These are phyloP conservation scores for Pollenia amentaria DNA, from an alignment of 2,888 invertebrate genomes.

Conservation along the genomic window DNA sequence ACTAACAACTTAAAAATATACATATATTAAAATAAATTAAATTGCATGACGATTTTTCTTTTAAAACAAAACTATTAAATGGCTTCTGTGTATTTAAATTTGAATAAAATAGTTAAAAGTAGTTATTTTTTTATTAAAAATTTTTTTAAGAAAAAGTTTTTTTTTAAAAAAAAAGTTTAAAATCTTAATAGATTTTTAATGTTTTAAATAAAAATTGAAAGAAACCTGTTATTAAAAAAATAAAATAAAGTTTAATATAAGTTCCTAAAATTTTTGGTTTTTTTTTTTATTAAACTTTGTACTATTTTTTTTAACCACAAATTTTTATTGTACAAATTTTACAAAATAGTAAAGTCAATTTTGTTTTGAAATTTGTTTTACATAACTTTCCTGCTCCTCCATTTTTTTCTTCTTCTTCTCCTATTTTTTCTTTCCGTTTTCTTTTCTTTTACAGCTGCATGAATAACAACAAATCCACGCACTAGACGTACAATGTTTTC, in stretches of 20 bases:
- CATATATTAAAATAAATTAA: conserved; percentile 11
- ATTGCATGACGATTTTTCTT: conserved; percentile 43
- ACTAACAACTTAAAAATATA: background rate
- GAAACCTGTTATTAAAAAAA: background rate
- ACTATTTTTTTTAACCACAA: background rate
- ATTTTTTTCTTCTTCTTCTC: conserved; percentile 11
- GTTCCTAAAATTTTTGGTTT: background rate
- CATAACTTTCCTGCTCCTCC: conserved; percentile 24
- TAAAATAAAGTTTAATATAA: background rate
- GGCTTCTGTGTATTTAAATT: conserved; percentile 55
- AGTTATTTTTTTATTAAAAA: conserved; percentile 39
- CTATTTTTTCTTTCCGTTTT: conserved; percentile 39
- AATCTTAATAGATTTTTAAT: conserved; percentile 13
- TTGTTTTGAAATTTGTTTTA: conserved; percentile 5
- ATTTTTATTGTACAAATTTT: conserved; percentile 6
- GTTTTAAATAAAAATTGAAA: no score
- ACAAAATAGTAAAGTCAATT: background rate
- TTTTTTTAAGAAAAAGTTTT: conserved; percentile 14
- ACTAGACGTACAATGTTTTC: conserved; percentile 83
- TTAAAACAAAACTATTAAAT: conserved; percentile 28
- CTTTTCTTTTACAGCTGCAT: conserved; percentile 83
- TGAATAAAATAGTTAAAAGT: conserved; percentile 4
- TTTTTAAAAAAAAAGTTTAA: conserved; percentile 11
- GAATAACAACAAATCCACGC: conserved; percentile 84
- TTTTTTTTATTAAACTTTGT: no score